Base-by-base conservation (phyloP, 2,888 invertebrate species). In the Dryobotodes eremita region DNA sequence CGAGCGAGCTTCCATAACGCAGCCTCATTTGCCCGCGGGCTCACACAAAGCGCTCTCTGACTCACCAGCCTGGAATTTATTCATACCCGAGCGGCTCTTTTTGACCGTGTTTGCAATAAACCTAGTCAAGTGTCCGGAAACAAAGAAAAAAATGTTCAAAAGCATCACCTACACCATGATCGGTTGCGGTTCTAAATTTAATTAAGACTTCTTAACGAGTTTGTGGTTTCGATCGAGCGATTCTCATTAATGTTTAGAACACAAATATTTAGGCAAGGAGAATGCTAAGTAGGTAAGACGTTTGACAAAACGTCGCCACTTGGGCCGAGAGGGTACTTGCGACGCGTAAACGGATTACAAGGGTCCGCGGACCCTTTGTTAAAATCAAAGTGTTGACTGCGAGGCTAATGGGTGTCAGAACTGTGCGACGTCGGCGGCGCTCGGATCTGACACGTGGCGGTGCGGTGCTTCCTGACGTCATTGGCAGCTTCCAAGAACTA, bases 271-370 rank as follows among this genome's bases (percentile, higher is more conserved):
- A 86, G 85, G 87, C 86, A 90, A 90, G 90, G 84, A 86, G 89
- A 84, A 88, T 89, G 90, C 90, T 90, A 92, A 93, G 92, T 92
- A 92, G 87, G 80, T 89, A 90, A 92, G 92, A 91, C 91, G 89
- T 93, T 92, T 93, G 92, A 92, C 93, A 92, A 94, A 95, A 92
- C 90, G 92, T 91, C 91, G 91, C 91, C 90, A 91, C 91, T 93
- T 83, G 88, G 86, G 80, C 91, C 92, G 89, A 92, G 92, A 93
- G 93, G 91, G 91, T 88, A 91, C 92, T 93, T 89, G 91, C 87
- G 91, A 90, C 84, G 92, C 90, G 92, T 95, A 95, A 96, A 94
- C 94, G 94, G 95, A 96, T 96, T 96, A 95, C 92, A 92, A 93
- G 93, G 94, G 94, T 93, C 89, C 90, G 88, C 85, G 84, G 83